These are phyloP conservation scores for Sarcophaga subvicina DNA, from an alignment of 2,888 invertebrate species.

Conservation along the genomic window DNA sequence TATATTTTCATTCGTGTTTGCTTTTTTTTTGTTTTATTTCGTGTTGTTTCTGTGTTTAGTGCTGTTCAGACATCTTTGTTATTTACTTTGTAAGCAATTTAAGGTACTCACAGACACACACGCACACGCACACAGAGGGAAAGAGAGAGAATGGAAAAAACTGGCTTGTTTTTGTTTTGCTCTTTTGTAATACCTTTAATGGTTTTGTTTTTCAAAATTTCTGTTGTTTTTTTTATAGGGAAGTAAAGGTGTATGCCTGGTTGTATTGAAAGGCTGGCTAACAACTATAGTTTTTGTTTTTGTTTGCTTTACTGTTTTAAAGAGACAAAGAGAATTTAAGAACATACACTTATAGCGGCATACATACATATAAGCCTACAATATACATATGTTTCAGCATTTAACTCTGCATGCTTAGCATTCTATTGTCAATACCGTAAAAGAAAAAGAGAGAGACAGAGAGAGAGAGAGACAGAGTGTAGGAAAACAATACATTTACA, in stretches of 20 bases:
- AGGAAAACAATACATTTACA: conserved; percentile 50
- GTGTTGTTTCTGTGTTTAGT: background rate
- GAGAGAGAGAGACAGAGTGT: background rate
- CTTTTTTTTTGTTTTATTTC: background rate
- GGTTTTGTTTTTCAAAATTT: background rate
- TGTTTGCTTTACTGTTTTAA: background rate
- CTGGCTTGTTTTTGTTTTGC: background rate
- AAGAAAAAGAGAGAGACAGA: background rate
- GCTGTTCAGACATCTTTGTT: background rate
- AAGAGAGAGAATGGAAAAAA: background rate
- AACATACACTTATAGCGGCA: background rate
- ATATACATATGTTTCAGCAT: background rate
- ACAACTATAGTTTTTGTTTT: background rate
- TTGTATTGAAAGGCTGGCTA: background rate
- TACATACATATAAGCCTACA: background rate
- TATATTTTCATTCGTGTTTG: background rate
- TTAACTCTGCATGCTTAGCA: background rate
- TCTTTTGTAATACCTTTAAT: background rate
- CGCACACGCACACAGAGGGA: background rate
- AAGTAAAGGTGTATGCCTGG: background rate
- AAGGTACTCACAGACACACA: conserved; percentile 16
- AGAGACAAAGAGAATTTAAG: background rate
- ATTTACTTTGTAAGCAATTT: background rate
- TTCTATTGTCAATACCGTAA: conserved; percentile 27
- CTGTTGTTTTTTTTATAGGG: background rate